These are phyloP conservation scores for Drosophila affinis DNA, from an alignment of 2,888 invertebrate species.

Conservation along the genomic window DNA sequence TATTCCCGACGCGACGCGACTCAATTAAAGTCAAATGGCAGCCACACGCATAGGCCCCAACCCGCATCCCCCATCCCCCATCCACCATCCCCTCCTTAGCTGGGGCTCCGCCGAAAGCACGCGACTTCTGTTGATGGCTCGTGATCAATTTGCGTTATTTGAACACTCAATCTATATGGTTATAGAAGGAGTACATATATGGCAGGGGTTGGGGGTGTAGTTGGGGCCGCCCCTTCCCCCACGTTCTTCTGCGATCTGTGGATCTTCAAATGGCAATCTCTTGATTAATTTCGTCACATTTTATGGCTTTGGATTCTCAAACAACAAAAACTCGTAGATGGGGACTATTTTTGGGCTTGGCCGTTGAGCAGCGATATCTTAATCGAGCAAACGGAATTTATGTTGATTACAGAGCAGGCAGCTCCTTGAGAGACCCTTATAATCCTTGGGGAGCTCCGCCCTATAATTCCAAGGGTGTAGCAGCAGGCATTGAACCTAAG, in stretches of 20 bases:
- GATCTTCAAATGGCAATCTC: not conserved
- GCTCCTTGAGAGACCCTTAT: conserved; percentile 1
- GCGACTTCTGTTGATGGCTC: conserved; percentile 61
- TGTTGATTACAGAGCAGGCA: conserved; percentile 14
- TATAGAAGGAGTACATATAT: not conserved
- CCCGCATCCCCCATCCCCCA: not conserved
- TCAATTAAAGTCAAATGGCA: conserved; percentile 78
- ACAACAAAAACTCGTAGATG: not conserved
- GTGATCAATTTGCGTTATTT: conserved; percentile 68
- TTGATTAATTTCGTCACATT: not conserved
- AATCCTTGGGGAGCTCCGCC: not conserved
- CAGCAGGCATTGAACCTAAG: conserved; percentile 38
- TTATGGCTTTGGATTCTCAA: not conserved
- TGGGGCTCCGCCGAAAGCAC: conserved; percentile 40
- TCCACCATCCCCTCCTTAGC: not conserved
- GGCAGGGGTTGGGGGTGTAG: not conserved
- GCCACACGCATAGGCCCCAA: conserved; percentile 31
- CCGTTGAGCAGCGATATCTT: not conserved
- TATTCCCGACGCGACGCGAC: conserved; percentile 55
- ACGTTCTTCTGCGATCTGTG: too few species aligned
- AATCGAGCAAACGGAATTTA: not conserved
- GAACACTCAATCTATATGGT: conserved; percentile 36
- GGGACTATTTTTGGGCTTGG: too few species aligned
- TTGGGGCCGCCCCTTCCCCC: not conserved
- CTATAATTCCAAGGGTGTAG: conserved; percentile 25